Conservation (phyloP, 2,888 invertebrate species). For the Anaspis maculata region DNA sequence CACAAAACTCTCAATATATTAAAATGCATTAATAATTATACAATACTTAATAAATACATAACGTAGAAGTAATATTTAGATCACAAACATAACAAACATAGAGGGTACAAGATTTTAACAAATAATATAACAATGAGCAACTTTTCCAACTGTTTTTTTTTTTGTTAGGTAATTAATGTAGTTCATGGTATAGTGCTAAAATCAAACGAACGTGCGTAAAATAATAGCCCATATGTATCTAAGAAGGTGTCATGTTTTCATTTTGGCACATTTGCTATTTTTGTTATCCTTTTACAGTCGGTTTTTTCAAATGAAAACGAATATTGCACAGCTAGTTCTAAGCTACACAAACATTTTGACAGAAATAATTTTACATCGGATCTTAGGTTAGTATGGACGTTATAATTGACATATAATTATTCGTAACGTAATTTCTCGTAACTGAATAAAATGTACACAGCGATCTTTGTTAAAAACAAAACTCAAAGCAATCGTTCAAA, state of each 20-base stretch:
- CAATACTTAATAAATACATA: conserved; percentile 10
- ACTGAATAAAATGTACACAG: too few species aligned
- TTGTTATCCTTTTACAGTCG: too few species aligned
- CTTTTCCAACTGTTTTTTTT: conserved; percentile 23
- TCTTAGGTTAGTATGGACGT: conserved; percentile 29
- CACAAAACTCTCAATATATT: conserved; percentile 5
- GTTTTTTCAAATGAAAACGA: too few species aligned
- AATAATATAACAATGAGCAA: conserved; percentile 39
- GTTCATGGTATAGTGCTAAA: conserved; percentile 9
- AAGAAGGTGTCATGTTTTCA: too few species aligned
- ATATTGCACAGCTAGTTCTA: conserved; percentile 37
- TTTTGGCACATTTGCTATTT: too few species aligned
- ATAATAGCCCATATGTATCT: too few species aligned
- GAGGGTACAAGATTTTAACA: conserved; percentile 26
- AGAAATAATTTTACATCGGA: conserved; percentile 21
- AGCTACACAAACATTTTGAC: conserved; percentile 35
- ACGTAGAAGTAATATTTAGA: conserved; percentile 3
- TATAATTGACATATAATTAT: conserved; percentile 41
- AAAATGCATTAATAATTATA: conserved; percentile 13
- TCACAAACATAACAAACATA: conserved; percentile 13
- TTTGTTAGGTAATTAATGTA: conserved; percentile 15
- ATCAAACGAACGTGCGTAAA: conserved; percentile 8
- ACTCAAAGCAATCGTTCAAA: too few species aligned
- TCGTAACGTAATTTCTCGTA: conserved; percentile 18
- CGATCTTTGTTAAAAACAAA: too few species aligned